Conservation (phyloP, 2,113 vertebrate genomes). For the Uria lomvia region DNA sequence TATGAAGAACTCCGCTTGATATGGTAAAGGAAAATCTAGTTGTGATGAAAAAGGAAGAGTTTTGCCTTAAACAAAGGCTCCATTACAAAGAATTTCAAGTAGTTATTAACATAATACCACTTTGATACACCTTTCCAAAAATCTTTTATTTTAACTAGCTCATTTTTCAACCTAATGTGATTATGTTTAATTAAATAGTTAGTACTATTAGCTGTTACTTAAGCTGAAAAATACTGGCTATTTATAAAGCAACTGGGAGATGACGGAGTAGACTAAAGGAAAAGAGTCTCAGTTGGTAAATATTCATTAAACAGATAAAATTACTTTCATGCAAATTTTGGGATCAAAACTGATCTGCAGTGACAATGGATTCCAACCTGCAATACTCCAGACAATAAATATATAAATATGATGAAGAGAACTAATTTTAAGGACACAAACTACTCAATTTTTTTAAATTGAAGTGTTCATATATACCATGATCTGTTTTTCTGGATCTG, state of each 20-base stretch:
- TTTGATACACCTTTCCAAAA: background rate
- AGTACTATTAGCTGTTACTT: background rate
- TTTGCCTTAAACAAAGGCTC: background rate
- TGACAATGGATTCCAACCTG: background rate
- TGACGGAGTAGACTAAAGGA: background rate
- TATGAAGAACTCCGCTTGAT: slow-evolving; percentile 97
- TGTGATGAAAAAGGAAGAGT: background rate
- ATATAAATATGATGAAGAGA: background rate
- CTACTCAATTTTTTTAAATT: background rate
- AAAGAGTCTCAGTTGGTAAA: background rate
- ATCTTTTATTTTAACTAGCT: background rate
- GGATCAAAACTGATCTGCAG: background rate
- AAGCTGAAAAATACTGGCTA: background rate
- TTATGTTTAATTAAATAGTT: background rate
- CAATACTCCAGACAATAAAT: background rate
- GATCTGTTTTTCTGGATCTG: background rate
- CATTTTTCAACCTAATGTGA: background rate
- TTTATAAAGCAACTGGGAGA: background rate
- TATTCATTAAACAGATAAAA: background rate
- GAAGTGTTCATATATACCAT: background rate
- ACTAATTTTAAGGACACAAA: background rate
- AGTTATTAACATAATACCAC: background rate
- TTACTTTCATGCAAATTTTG: background rate
- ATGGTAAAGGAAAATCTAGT: slow-evolving; percentile 90
- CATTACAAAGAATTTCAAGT: background rate